phyloP scores from a whole-genome alignment of 1,140 invertebrate genomes.

The Dendrolimus kikuchii region DNA sequence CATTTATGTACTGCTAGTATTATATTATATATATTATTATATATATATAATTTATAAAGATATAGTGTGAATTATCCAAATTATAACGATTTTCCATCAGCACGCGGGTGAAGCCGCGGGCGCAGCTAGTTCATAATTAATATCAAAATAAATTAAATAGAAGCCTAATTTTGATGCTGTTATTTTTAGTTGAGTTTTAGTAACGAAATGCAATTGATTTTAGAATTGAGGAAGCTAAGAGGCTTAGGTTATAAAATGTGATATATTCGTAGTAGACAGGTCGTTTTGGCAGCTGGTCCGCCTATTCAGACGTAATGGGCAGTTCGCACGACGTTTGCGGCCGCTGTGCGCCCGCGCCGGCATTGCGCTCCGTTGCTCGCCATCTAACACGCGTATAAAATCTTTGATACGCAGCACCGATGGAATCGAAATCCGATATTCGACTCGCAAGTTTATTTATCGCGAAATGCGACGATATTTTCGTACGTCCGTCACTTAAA shows the following conservation, averaged over 20 bases:
- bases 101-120: too few species aligned
- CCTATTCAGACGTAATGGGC: slow-evolving; percentile 2
- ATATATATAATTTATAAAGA: too few species aligned
- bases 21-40: too few species aligned
- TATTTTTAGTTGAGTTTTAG: background rate
- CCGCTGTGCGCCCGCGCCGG: slow-evolving; percentile 19
- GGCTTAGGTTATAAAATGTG: too few species aligned
- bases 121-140: too few species aligned
- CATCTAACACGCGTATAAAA: slow-evolving; percentile 43
- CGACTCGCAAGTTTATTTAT: slow-evolving; percentile 62
- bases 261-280: slow-evolving; percentile 1
- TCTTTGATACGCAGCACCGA: slow-evolving; percentile 67
- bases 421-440: slow-evolving; percentile 70
- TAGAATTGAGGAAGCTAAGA: too few species aligned
- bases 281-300: slow-evolving; percentile 14
- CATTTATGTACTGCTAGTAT: too few species aligned
- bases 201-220: background rate
- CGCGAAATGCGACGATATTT: slow-evolving; percentile 68
- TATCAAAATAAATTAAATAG: too few species aligned
- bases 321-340: slow-evolving; percentile 1
- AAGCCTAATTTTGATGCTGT: too few species aligned
- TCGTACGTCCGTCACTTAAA: slow-evolving; percentile 64
- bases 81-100: too few species aligned
- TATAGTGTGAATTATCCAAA: too few species aligned
- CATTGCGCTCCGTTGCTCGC: slow-evolving; percentile 38